phyloP scores from a whole-genome alignment of 2,797 vertebrate species.

The Avahi laniger region DNA sequence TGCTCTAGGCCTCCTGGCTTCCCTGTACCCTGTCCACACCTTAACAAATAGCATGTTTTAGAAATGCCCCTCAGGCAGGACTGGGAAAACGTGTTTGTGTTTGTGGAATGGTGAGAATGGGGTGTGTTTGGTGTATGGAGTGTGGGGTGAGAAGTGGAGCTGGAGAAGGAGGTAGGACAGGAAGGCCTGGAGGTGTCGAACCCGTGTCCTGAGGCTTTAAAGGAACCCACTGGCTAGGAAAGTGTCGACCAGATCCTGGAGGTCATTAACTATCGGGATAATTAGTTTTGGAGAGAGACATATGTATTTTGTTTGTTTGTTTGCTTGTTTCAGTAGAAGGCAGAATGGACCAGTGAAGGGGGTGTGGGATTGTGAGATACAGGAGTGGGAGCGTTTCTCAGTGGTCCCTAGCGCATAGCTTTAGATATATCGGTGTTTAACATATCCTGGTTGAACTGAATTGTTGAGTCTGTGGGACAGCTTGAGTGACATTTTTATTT shows the following conservation, averaged over 20 bases:
- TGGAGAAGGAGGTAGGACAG: background rate
- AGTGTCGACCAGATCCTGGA: background rate
- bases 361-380: background rate
- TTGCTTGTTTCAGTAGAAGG: background rate
- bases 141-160: background rate
- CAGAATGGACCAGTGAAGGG: background rate
- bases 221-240: background rate
- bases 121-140: background rate
- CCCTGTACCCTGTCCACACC: background rate
- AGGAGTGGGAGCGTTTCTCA: background rate
- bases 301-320: background rate
- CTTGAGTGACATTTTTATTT: constrained; percentile 48
- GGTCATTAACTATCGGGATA: background rate
- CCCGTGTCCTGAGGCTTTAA: background rate
- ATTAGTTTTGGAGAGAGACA: background rate
- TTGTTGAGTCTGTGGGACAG: background rate
- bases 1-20: background rate
- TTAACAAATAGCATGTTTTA: background rate
- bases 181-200: background rate
- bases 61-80: background rate
- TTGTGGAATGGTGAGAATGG: background rate
- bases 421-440: background rate
- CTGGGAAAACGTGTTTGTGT: background rate
- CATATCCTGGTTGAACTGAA: background rate
- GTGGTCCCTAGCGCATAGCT: background rate